Percentiles rank a stretch among this genome's conserved stretches.
These are phyloP conservation scores for Ceratoteleas bidentatus DNA, from an alignment of 1,140 invertebrate species.

Conservation along the genomic window DNA sequence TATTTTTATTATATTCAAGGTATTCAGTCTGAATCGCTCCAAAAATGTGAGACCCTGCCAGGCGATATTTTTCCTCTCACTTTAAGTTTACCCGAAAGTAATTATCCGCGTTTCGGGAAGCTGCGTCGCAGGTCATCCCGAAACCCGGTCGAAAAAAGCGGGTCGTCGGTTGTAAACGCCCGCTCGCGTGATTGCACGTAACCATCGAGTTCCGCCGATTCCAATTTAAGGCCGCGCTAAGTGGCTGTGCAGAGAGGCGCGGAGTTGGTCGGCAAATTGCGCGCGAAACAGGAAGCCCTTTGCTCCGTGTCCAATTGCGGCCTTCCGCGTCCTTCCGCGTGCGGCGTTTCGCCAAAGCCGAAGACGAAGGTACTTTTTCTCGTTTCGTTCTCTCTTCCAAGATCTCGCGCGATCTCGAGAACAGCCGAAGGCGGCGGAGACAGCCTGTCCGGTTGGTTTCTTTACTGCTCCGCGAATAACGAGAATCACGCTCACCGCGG, in stretches of 20 bases:
- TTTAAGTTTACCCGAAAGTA: too few relatives aligned
- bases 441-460: slow-evolving; percentile 57
- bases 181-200: slow-evolving; percentile 52
- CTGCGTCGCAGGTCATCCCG: background rate
- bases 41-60: too few relatives aligned
- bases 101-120: slow-evolving; percentile 16
- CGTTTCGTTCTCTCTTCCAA: slow-evolving; percentile 37
- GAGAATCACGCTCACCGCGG: slow-evolving; percentile 41
- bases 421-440: slow-evolving; percentile 52
- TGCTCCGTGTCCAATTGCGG: slow-evolving; percentile 42
- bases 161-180: slow-evolving; percentile 11
- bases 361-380: slow-evolving; percentile 27
- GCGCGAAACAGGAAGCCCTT: slow-evolving; percentile 64
- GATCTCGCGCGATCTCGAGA: slow-evolving; percentile 45
- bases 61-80: too few relatives aligned
- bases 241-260: slow-evolving; percentile 38
- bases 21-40: too few relatives aligned
- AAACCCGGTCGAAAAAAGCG: slow-evolving; percentile 8
- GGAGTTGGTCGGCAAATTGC: slow-evolving; percentile 47
- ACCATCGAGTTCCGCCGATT: slow-evolving; percentile 51
- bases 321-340: slow-evolving; percentile 58
- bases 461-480: slow-evolving; percentile 51
- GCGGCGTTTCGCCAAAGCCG: slow-evolving; percentile 41
- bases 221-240: slow-evolving; percentile 39
- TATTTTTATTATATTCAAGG: too few relatives aligned